phyloP scores from a whole-genome alignment of 2,888 invertebrate genomes.

The Stomorhina lunata region DNA sequence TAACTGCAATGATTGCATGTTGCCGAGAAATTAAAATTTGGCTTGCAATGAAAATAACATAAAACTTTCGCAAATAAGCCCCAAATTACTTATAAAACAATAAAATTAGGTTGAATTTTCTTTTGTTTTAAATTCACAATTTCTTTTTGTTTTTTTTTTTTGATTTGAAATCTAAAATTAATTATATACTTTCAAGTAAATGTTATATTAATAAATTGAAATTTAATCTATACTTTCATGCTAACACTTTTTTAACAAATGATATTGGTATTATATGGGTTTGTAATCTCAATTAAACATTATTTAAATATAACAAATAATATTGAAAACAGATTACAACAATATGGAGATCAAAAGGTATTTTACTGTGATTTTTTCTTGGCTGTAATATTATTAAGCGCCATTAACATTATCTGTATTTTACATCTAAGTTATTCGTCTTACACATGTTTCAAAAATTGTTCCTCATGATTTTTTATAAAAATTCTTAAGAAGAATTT shows the following conservation, averaged over 20 bases:
- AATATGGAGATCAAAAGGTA: constrained; percentile 80
- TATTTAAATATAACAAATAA: constrained; percentile 42
- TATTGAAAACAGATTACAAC: constrained; percentile 73
- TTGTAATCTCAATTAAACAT: constrained; percentile 16
- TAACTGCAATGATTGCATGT: constrained; percentile 39
- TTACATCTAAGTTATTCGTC: constrained; percentile 79
- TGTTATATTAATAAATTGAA: constrained; percentile 21
- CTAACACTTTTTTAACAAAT: constrained; percentile 44
- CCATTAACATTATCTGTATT: constrained; percentile 80
- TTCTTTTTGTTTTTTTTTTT: not conserved
- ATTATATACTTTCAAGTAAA: not conserved
- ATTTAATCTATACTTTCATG: constrained; percentile 61
- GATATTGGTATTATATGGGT: constrained; percentile 32
- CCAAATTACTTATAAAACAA: not conserved
- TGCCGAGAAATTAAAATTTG: constrained; percentile 35
- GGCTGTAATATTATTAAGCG: constrained; percentile 79
- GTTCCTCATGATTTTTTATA: constrained; percentile 76
- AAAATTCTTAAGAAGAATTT: constrained; percentile 55
- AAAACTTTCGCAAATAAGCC: constrained; percentile 23
- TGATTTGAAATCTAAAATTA: not conserved
- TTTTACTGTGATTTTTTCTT: constrained; percentile 80
- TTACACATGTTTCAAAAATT: constrained; percentile 77
- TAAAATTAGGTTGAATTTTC: not conserved
- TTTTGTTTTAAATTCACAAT: not conserved
- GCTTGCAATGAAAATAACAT: not conserved